Evolutionary conservation across 2,113 vertebrate genomes (phyloP).

Genomic region (Oceanodroma tethys): DNA sequence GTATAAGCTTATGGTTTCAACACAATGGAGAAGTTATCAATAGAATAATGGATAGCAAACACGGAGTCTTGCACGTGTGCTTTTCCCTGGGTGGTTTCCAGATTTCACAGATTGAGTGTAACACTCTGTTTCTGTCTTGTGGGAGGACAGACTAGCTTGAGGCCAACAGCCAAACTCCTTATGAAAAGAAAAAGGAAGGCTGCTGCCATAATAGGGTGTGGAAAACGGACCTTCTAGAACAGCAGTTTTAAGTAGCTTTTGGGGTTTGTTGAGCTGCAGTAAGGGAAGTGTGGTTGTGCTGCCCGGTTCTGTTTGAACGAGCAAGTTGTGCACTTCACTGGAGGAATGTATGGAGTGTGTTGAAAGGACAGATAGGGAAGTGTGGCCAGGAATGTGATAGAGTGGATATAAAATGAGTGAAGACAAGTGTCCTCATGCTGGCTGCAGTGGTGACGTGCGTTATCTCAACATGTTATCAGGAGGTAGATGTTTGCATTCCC

Average conservation of each 20-base stretch:
- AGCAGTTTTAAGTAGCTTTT: neutral
- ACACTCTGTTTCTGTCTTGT: neutral
- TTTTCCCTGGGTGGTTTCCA: slow-evolving; percentile 17
- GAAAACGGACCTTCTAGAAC: neutral
- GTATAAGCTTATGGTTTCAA: neutral
- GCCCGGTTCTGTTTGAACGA: neutral
- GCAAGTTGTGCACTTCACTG: neutral
- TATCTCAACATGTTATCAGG: slow-evolving; percentile 43
- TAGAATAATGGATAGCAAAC: neutral
- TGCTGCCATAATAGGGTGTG: neutral
- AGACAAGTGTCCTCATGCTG: slow-evolving; percentile 59
- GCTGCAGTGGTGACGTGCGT: slow-evolving; percentile 26
- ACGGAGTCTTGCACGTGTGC: neutral
- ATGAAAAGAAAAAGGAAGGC: neutral
- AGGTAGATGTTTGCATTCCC: slow-evolving; percentile 46
- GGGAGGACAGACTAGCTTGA: neutral
- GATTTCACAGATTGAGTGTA: neutral
- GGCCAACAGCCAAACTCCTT: neutral
- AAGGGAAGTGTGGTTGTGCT: neutral
- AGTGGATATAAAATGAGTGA: slow-evolving; percentile 39
- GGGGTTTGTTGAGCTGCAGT: neutral
- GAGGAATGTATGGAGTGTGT: slow-evolving; percentile 25
- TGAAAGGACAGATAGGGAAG: slow-evolving; percentile 60
- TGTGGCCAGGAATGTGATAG: slow-evolving; percentile 41
- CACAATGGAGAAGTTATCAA: neutral